Conservation (phyloP, 64 coral and sea anemone genomes). For the Porites lutea region DNA sequence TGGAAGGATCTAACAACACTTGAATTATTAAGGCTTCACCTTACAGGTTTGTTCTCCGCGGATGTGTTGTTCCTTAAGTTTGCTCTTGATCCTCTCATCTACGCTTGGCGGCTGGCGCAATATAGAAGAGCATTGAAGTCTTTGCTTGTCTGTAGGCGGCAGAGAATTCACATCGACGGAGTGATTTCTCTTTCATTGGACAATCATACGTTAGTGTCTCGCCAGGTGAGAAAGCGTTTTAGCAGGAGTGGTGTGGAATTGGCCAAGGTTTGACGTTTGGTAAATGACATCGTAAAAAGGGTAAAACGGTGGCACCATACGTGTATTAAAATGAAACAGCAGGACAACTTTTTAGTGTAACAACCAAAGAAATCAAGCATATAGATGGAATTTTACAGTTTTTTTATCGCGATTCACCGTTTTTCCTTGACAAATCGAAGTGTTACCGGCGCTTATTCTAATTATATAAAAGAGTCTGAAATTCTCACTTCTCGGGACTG, state of each 20-base stretch:
- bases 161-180: background rate
- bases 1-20: background rate
- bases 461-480: too few species aligned
- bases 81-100: conserved; percentile 51
- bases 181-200: background rate
- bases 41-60: background rate
- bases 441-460: too few species aligned
- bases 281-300: too few species aligned
- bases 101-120: conserved; percentile 29
- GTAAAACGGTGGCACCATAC: too few species aligned
- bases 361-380: too few species aligned
- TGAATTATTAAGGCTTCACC: background rate
- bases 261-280: background rate
- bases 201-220: background rate
- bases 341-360: too few species aligned
- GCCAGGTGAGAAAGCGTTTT: background rate
- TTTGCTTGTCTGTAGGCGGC: background rate
- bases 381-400: too few species aligned
- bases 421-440: too few species aligned
- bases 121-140: conserved; percentile 46
- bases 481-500: too few species aligned
- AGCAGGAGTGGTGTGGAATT: background rate
- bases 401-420: too few species aligned
- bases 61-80: conserved; percentile 46
- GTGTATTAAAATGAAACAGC: too few species aligned